Base-by-base conservation (phyloP, 2,888 invertebrate species). In the Physocephala rufipes region DNA sequence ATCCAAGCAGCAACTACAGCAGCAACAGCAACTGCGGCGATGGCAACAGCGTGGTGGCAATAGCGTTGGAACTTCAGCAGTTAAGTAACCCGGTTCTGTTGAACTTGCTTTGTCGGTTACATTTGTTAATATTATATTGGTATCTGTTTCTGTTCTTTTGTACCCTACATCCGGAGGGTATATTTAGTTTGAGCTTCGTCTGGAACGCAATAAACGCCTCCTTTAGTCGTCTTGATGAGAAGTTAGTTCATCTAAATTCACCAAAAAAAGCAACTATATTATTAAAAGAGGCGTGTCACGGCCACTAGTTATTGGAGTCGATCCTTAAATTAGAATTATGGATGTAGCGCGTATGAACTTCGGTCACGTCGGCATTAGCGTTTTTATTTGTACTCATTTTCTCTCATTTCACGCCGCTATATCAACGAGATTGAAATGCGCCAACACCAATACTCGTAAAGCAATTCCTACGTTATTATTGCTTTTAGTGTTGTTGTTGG, bases 391-490 rank as follows among this genome's bases (percentile, higher is more conserved):
- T 30, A 24, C 16, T 66, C 53, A 45, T 65, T n/a, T 63, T 45
- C 65, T 68, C 30, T 63, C 70, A 36, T 68, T 67, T 71, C 59
- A 67, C 26, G 53, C 67, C 51, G 62, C 36, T 49, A 58, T 63
- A 61, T 67, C 64, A 49, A 62, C 59, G 53, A 49, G 55, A 64
- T 67, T 61, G 68, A 62, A 68, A 68, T 68, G 68, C 68, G 36
- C 51, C 61, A 53, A 58, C 67, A 24, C 16, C 21, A 21, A 36
- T 36, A 36, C 9, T 36, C 36, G 36, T 36, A 36, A 7, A 9
- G 36, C 24, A 55, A 30, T 53, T 55, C 36, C 21, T 66, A 55
- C 7, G 55, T 43, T 43, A 36, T 55, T 53, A 55, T 36, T 66
- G 16, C 15, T 16, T 45, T 63, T 47, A 4, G 43, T 63, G n/a